A percentile compares a stretch with the other conserved stretches of the same genome.
phyloP scores from a whole-genome alignment of 2,797 vertebrate species.

The Apogon hyalosoma region DNA sequence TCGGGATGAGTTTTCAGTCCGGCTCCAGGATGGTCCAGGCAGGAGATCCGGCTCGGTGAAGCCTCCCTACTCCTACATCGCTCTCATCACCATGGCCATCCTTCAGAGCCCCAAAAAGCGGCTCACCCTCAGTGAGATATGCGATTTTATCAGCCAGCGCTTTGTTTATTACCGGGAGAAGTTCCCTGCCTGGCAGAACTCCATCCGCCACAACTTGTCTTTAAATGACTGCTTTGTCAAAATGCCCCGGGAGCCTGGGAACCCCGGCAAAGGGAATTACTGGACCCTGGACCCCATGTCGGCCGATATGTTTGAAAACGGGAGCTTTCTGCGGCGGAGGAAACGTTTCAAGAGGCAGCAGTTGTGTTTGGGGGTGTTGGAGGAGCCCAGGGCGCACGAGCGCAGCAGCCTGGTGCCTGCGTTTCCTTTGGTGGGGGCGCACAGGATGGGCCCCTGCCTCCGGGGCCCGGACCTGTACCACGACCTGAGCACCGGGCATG shows the following conservation, averaged over 20 bases:
- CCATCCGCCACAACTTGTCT: slow-evolving; percentile 87
- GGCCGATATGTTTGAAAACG: slow-evolving; percentile 91
- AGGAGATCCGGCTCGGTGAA: slow-evolving; percentile 73
- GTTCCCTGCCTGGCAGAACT: slow-evolving; percentile 89
- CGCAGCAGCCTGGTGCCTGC: slow-evolving; percentile 41
- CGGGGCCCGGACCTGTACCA: slow-evolving; percentile 52
- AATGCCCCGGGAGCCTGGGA: slow-evolving; percentile 87
- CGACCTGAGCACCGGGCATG: slow-evolving; percentile 33
- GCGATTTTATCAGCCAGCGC: slow-evolving; percentile 88
- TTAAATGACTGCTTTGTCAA: slow-evolving; percentile 88
- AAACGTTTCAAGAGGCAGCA: slow-evolving; percentile 88
- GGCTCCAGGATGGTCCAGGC: slow-evolving; percentile 10
- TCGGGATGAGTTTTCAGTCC: slow-evolving; percentile 29
- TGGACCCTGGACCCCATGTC: slow-evolving; percentile 93
- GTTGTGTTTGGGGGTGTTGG: slow-evolving; percentile 46
- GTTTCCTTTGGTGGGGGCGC: slow-evolving; percentile 58
- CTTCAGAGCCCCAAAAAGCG: slow-evolving; percentile 89
- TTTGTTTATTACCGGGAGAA: slow-evolving; percentile 88
- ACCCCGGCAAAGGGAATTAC: slow-evolving; percentile 89
- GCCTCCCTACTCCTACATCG: slow-evolving; percentile 91
- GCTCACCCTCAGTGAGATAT: slow-evolving; percentile 89
- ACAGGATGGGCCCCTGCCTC: slow-evolving; percentile 47
- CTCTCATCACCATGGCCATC: slow-evolving; percentile 93
- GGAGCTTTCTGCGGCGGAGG: slow-evolving; percentile 90
- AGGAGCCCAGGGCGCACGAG: slow-evolving; percentile 54